These are phyloP conservation scores for Oscheius sp. DNA, from an alignment of 2,888 invertebrate genomes.

Conservation along the genomic window DNA sequence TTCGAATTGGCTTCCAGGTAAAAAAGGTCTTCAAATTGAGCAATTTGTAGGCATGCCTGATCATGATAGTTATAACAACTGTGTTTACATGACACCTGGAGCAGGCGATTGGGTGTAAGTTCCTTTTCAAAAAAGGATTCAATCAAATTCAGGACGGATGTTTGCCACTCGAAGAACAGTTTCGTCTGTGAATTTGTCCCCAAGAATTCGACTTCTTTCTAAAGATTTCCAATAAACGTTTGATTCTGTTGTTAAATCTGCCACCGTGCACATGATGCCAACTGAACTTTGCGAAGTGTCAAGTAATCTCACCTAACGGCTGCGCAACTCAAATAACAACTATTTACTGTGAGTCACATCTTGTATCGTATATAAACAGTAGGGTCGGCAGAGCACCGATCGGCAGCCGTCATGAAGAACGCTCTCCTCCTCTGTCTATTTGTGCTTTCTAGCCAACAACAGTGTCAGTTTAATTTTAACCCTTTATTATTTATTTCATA, in stretches of 20 bases:
- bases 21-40: too few species aligned
- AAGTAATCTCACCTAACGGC: conserved; percentile 28
- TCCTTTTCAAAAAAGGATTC: neutral
- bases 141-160: neutral
- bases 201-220: neutral
- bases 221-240: neutral
- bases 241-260: neutral
- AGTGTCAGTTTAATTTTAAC: conserved; percentile 18
- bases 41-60: neutral
- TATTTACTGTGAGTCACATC: conserved; percentile 28
- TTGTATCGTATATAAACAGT: conserved; percentile 30
- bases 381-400: neutral
- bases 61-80: neutral
- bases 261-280: conserved; percentile 5
- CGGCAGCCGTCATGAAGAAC: conserved; percentile 16
- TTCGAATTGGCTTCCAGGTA: conserved; percentile 1
- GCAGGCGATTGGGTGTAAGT: conserved; percentile 15
- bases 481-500: neutral
- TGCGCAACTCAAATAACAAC: conserved; percentile 27
- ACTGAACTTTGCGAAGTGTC: conserved; percentile 25
- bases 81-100: conserved; percentile 16
- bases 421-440: conserved; percentile 20
- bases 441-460: conserved; percentile 22
- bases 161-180: neutral
- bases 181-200: conserved; percentile 2